A percentile compares a stretch with the other conserved stretches of the same genome.
phyloP scores from a whole-genome alignment of 2,113 vertebrate genomes.

The Notothenia rossii region DNA sequence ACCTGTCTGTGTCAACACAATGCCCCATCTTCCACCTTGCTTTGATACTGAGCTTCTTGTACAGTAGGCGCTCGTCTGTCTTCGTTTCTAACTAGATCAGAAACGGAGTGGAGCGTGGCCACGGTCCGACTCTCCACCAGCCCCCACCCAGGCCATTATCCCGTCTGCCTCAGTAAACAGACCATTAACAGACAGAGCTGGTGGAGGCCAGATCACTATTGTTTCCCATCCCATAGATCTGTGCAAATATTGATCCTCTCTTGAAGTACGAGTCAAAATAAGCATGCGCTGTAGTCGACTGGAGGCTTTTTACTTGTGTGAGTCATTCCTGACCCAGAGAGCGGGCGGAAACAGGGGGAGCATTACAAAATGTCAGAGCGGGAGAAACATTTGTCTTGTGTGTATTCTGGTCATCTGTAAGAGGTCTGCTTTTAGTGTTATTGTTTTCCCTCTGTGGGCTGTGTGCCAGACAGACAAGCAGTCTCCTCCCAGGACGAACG shows the following conservation, averaged over 20 bases:
- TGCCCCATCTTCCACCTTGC: slow-evolving; percentile 45
- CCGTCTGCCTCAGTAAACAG: slow-evolving; percentile 80
- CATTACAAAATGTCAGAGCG: slow-evolving; percentile 47
- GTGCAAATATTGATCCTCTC: slow-evolving; percentile 83
- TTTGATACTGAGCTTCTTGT: slow-evolving; percentile 35
- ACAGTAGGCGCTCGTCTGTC: slow-evolving; percentile 25
- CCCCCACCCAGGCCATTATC: slow-evolving; percentile 81
- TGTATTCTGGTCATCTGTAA: slow-evolving; percentile 66
- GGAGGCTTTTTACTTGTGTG: slow-evolving; percentile 72
- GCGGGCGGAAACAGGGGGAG: slow-evolving; percentile 34
- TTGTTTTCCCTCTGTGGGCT: slow-evolving; percentile 63
- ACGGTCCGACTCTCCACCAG: slow-evolving; percentile 53
- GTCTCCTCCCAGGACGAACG: slow-evolving; percentile 55
- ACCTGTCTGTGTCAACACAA: slow-evolving; percentile 67
- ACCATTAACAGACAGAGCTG: slow-evolving; percentile 79
- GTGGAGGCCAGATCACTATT: slow-evolving; percentile 79
- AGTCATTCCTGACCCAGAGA: slow-evolving; percentile 71
- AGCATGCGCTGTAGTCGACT: slow-evolving; percentile 65
- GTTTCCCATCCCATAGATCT: slow-evolving; percentile 81
- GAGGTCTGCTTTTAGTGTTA: slow-evolving; percentile 67
- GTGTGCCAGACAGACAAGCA: slow-evolving; percentile 57
- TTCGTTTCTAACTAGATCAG: slow-evolving; percentile 67
- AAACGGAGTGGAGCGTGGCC: slow-evolving; percentile 63
- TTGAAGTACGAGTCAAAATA: slow-evolving; percentile 80
- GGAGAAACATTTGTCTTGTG: slow-evolving; percentile 45